Conservation (phyloP, 2,113 vertebrate species). For the Peromyscus californicus region DNA sequence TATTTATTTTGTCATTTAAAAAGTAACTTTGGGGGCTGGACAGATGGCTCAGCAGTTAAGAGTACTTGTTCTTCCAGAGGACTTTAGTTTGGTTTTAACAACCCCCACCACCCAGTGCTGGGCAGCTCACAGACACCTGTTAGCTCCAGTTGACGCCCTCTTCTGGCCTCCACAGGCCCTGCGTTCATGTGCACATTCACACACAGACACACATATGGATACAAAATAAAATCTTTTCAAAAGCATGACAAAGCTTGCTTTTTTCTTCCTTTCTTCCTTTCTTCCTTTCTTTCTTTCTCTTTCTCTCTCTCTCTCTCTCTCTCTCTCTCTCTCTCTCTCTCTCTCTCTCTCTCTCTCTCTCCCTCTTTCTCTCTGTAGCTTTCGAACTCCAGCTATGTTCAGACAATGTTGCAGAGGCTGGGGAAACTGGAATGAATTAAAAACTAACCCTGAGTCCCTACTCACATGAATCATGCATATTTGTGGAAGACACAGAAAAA, state of each 20-base stretch:
- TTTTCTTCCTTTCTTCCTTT: accelerated
- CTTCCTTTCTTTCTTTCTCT: too few species aligned
- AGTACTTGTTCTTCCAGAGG: not conserved
- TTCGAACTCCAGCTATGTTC: not conserved
- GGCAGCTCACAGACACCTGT: not conserved
- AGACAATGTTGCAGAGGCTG: not conserved
- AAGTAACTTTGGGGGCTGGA: not conserved
- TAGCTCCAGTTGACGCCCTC: not conserved
- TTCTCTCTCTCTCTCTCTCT: not conserved
- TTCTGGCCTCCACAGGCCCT: not conserved
- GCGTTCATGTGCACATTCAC: not conserved
- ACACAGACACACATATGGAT: not conserved
- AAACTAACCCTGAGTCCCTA: not conserved
- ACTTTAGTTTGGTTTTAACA: not conserved
- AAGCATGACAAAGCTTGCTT: not conserved
- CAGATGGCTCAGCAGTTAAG: not conserved
- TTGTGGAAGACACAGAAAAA: not conserved
- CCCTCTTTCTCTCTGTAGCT: not conserved
- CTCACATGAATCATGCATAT: not conserved
- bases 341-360: not conserved
- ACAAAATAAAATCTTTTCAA: not conserved
- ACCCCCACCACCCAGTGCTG: not conserved
- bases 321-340: not conserved
- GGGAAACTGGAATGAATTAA: not conserved
- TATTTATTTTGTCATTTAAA: not conserved